Conservation (phyloP, 2,113 vertebrate genomes). For the Nesospiza acunhae region DNA sequence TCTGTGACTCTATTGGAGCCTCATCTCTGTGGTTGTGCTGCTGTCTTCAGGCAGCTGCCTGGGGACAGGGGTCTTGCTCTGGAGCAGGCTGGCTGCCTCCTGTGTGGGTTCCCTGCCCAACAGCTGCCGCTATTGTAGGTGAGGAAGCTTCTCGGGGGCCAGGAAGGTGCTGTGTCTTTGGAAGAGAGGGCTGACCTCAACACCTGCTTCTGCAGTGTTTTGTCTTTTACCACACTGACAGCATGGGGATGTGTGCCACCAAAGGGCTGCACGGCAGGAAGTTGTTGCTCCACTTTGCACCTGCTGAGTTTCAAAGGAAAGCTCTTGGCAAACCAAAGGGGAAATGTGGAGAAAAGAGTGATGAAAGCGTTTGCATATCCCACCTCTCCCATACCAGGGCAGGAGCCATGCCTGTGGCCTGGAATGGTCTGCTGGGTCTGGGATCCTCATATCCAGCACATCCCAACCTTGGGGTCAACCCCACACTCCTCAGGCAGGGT, state of each 20-base stretch:
- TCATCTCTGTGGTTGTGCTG: neutral
- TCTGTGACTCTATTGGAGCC: neutral
- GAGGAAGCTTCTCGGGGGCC: neutral
- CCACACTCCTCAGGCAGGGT: fast-evolving
- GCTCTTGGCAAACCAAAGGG: neutral
- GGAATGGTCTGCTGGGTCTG: neutral
- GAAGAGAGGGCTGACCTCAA: neutral
- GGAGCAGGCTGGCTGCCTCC: neutral
- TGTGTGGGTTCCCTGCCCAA: neutral
- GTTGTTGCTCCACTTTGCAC: neutral
- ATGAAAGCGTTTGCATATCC: neutral
- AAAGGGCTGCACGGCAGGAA: neutral
- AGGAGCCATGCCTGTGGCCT: neutral
- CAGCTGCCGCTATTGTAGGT: fast-evolving
- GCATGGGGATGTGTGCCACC: fast-evolving
- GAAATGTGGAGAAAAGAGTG: neutral
- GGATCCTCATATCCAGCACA: neutral
- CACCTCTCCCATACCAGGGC: neutral
- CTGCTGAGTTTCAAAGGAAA: neutral
- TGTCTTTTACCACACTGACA: neutral
- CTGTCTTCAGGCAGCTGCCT: neutral
- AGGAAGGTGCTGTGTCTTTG: neutral
- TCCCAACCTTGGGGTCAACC: neutral
- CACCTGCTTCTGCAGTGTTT: neutral
- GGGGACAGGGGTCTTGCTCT: neutral